A percentile compares a stretch with the other conserved stretches of the same genome.
These are phyloP conservation scores for Asteroscopus sphinx DNA, from an alignment of 2,888 invertebrate species.

Conservation along the genomic window DNA sequence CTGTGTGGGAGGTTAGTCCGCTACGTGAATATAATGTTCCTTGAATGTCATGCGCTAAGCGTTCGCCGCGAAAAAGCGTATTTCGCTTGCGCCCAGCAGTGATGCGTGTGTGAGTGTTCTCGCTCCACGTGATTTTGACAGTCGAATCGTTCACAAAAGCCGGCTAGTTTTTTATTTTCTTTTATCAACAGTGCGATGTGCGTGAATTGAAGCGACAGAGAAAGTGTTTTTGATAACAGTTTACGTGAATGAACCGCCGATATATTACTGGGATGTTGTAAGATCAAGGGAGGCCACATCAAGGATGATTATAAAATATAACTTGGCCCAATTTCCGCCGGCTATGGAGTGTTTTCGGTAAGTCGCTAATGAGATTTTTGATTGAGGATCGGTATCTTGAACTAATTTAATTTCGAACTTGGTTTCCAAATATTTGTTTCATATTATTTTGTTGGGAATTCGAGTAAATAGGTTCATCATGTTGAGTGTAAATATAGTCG, in stretches of 20 bases:
- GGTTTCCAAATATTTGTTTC: constrained; percentile 62
- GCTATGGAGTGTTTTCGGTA: constrained; percentile 82
- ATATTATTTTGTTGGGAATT: constrained; percentile 49
- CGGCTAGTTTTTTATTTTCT: constrained; percentile 69
- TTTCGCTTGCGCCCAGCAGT: constrained; percentile 71
- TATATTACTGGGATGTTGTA: constrained; percentile 73
- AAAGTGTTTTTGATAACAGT: constrained; percentile 78
- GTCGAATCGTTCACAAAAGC: constrained; percentile 71
- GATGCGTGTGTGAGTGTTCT: constrained; percentile 74
- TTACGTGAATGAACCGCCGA: constrained; percentile 64
- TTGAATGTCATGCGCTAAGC: constrained; percentile 83
- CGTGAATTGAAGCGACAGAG: constrained; percentile 64
- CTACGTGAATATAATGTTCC: constrained; percentile 84
- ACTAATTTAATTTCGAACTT: constrained; percentile 64
- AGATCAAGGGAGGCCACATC: constrained; percentile 63
- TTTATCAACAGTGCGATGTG: constrained; percentile 70
- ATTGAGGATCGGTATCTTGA: constrained; percentile 65
- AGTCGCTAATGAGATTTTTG: constrained; percentile 71
- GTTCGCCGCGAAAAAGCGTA: constrained; percentile 79
- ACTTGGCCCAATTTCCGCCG: constrained; percentile 67
- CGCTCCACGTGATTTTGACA: constrained; percentile 87
- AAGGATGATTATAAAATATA: constrained; percentile 69
- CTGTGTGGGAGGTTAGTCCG: constrained; percentile 89
- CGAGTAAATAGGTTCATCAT: constrained; percentile 40
- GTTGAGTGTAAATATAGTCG: constrained; percentile 31